Evolutionary conservation across 1,140 invertebrate species (phyloP), one percentile per base, ranked within the genome.

Genomic region (Lepidurus arcticus): DNA sequence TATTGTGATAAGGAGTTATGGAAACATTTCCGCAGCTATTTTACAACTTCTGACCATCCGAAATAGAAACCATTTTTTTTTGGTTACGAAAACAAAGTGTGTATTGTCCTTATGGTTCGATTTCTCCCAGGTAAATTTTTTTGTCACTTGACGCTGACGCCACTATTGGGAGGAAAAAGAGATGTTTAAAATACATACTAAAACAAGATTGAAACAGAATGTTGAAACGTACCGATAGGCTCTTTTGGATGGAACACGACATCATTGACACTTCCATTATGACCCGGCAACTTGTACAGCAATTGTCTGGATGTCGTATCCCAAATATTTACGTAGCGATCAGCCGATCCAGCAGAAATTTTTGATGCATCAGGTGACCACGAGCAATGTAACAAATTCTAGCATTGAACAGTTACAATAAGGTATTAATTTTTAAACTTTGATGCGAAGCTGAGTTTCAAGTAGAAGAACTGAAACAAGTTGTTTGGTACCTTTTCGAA

Each of bases 321-420:
- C 97, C 97, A 99, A 74, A 99, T 88, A 84, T 99, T 98, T 9
- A 98, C 92, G 87, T 92, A 96, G 74, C 98, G 88, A 85, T 99
- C 98, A 4, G 96, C 92, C 9, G 96, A 98, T 0, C 98, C 98
- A 0, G 94, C 92, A 4, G 93, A 90, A 43, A 97, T 90, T 86
- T 92, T 92, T 74, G 90, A 91, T 83, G 94, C 94, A 89, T 94
- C 90, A 1, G 90, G 88, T 1, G 95, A 93, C 96, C 96, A 98
- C 0, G 91, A 87, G 85, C 95, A 97, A 21, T 92, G 87, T 24
- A 98, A 84, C 73, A 98, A 86, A 86, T 94, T 94, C 90, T 90
- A 83, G 24, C 84, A 83, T 43, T 76, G 80, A 47, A 81, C 21
- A 65, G 16, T 76, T 43, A 80, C 77, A 77, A 81, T 78, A 65